Evolutionary conservation across 2,113 vertebrate species (phyloP), one percentile per base, ranked within the genome.

Genomic region (Oryzias javanicus): DNA sequence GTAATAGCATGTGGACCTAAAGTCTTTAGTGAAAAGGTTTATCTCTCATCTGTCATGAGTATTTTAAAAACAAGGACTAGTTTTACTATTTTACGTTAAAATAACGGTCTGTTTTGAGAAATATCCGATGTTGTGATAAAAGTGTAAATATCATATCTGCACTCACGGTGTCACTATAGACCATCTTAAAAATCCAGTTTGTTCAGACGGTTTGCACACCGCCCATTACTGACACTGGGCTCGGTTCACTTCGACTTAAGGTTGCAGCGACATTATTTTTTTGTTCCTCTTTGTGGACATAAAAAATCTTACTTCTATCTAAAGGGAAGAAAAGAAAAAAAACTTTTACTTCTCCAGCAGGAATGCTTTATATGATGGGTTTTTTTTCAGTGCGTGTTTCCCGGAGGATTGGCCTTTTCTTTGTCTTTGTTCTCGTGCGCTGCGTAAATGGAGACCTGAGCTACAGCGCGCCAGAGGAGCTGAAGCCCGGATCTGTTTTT

Each of bases 401-500:
- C 29, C 62, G 4, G 10, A 55, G 13, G n/a, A 44, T 2, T 15
- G 41, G 66, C 48, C 55, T 82, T 58, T 3, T 73, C 0, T 24
- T 74, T 70, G 55, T 80, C 52, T 80, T 47, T 62, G 69, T 8
- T 6, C 70, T 46, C 7, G 14, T 80, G 45, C 60, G 47, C 40
- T 41, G 52, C 1, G 67, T 27, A 0, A 4, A 50, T 89, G 81
- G 76, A 60, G 84, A 84, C 18, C 47, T 84, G 46, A 86, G 60
- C 71, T 93, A 90, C 57, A 84, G 79, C 0, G 22, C 90, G 20
- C 60, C 73, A 0, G 91, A 92, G 74, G 92, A 93, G 59, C 79
- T 69, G 66, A 87, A 83, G 54, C 85, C 47, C 6, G 86, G 84
- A 5, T 86, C 74, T 42, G 41, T 81, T 0, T 81, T 92, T 52